Percentiles rank a stretch among this genome's conserved stretches.
These are phyloP conservation scores for Pyrocoelia pectoralis DNA, from an alignment of 2,888 invertebrate genomes.

Conservation along the genomic window DNA sequence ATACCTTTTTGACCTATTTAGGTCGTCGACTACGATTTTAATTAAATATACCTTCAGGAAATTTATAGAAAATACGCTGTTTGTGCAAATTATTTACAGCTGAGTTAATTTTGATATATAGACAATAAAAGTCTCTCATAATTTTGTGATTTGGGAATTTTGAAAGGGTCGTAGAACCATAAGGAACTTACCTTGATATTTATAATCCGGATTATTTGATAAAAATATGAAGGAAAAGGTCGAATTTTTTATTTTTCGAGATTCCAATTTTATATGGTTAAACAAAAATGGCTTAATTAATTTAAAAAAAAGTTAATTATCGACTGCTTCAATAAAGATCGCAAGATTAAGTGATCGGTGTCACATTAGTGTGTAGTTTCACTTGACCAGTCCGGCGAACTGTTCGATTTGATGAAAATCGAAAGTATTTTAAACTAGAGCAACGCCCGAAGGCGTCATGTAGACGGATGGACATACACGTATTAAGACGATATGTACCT, in stretches of 20 bases:
- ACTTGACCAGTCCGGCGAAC: constrained; percentile 48
- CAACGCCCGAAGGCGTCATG: constrained; percentile 24
- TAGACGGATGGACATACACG: not conserved
- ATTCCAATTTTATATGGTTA: not conserved
- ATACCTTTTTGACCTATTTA: too few species aligned
- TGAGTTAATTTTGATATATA: too few species aligned
- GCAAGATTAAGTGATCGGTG: not conserved
- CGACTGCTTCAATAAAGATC: not conserved
- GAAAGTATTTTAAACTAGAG: constrained; percentile 51
- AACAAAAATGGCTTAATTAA: not conserved
- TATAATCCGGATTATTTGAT: constrained; percentile 5
- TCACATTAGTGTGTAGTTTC: constrained; percentile 39
- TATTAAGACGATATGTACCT: not conserved
- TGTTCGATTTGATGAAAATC: constrained; percentile 51
- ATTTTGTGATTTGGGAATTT: not conserved
- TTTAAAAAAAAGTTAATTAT: not conserved
- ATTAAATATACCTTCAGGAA: too few species aligned
- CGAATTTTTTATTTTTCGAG: not conserved
- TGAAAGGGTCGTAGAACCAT: constrained; percentile 3
- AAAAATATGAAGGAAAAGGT: constrained; percentile 10
- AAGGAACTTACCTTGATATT: constrained; percentile 9
- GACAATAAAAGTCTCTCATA: not conserved
- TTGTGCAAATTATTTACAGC: too few species aligned
- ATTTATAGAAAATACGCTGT: too few species aligned
- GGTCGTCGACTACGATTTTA: too few species aligned